Base-by-base conservation (phyloP, 1,140 invertebrate genomes). In the Macrocentrus cingulum region DNA sequence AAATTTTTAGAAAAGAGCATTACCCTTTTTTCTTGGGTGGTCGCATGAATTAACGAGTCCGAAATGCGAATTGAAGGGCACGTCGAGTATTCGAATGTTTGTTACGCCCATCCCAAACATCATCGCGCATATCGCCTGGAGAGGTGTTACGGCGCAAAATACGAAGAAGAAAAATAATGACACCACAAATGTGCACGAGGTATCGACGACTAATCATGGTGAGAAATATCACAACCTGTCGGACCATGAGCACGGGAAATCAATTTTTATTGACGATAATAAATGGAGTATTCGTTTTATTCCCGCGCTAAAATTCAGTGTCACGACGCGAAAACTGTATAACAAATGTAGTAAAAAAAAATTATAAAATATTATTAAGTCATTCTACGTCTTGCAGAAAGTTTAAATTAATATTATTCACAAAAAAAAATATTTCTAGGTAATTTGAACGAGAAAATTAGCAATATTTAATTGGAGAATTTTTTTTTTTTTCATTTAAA, bases 161-260 rank as follows among this genome's bases (percentile, higher is more conserved):
- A 39, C 3, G 8, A 39, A 39, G 36, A 39, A 13, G 13, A 39
- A 39, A 39, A 39, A 39, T 39, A 39, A 39, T 39, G 36, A 39
- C 36, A 13, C 3, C 8, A 11, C 8, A 13, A 39, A 29, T 29
- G 25, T 9, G 25, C 3, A 13, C 8, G 36, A 15, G n/a, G 36
- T 15, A 39, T 11, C 15, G 36, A 39, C 8, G 36, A 8, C 8
- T 39, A 13, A 39, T 39, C 8, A 13, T 39, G 7, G 36, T n/a
- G 36, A 39, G 15, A 13, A 39, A 39, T 13, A 39, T 39, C 36
- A 39, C 3, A 8, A 39, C 36, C 13, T 39, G 36, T 39, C 36
- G 36, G 8, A 39, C 8, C 15, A 13, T 13, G 36, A 39, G 8
- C 36, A 13, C 11, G 13, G 3, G 36, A 39, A 13, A 39, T 39